Base-by-base conservation (phyloP, 2,888 invertebrate genomes). In the Colostygia pectinataria region DNA sequence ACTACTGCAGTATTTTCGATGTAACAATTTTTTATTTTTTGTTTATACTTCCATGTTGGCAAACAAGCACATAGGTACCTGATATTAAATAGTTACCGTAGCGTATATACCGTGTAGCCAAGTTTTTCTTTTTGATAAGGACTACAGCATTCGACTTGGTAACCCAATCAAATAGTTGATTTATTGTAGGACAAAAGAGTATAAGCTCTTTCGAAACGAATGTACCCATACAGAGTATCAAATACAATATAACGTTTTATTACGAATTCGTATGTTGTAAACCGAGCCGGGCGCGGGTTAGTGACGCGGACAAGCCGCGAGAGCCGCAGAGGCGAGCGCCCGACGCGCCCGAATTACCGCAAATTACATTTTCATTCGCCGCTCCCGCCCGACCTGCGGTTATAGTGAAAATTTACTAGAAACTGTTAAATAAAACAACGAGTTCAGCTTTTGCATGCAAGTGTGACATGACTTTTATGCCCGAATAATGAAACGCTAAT, bases 301-400 rank as follows among this genome's bases (percentile, higher is more conserved):
- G 71, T 65, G 75, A 68, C 56, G 71, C 66, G 76, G 60, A 67
- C 72, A 71, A 63, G 65, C 72, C 74, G 61, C 70, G 61, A 44
- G 52, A 33, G 60, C 65, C 62, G 58, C 65, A 64, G 57, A 59
- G 61, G 63, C 61, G 60, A 57, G 49, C 59, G 61, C 55, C 59
- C 64, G 61, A 59, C 72, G 71, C 75, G 71, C 67, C 70, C 70
- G 74, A 74, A 78, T 77, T 73, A 80, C 85, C 85, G 68, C 85
- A 84, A 83, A 85, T 84, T 83, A 84, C 84, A 82, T 81, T 81
- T 83, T 78, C 80, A 83, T 80, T 76, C 77, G 70, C 71, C 77
- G 68, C 77, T 66, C 62, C 58, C 61, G 57, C 58, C 61, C 42
- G 48, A 38, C 50, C 10, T 53, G 56, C 46, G 63, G 65, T 43